These are phyloP conservation scores for Notothenia coriiceps DNA, from an alignment of 2,113 vertebrate species.

Conservation along the genomic window DNA sequence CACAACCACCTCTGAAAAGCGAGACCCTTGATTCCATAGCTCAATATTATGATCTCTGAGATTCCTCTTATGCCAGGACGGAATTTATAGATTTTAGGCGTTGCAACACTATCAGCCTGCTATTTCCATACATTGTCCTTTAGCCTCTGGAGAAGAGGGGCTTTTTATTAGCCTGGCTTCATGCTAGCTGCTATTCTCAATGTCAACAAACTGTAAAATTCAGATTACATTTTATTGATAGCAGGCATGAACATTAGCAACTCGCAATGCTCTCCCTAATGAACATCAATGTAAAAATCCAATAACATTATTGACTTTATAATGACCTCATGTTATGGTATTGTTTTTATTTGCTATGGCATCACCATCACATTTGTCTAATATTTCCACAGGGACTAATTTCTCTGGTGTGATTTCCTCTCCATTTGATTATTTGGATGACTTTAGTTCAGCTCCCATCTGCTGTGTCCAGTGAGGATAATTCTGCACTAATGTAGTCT, in stretches of 20 bases:
- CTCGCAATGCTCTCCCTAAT: conserved; percentile 11
- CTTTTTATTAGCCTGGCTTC: conserved; percentile 36
- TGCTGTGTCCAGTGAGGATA: conserved; percentile 47
- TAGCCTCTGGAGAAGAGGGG: conserved; percentile 39
- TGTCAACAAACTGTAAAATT: conserved; percentile 32
- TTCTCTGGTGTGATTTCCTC: conserved; percentile 57
- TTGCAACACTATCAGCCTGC: conserved; percentile 57
- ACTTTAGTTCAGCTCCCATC: conserved; percentile 39
- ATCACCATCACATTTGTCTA: conserved; percentile 37
- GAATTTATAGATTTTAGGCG: conserved; percentile 67
- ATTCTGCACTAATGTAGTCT: conserved; percentile 46
- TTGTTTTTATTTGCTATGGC: conserved; percentile 53
- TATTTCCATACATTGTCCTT: conserved; percentile 69
- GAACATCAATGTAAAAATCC: conserved; percentile 33
- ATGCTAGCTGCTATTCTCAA: conserved; percentile 12
- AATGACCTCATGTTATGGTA: conserved; percentile 37
- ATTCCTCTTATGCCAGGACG: conserved; percentile 58
- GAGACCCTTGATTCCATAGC: conserved; percentile 69
- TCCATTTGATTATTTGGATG: conserved; percentile 45
- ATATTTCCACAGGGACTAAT: conserved; percentile 58
- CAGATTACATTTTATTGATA: conserved; percentile 30
- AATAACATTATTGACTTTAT: conserved; percentile 28
- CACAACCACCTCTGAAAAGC: no score
- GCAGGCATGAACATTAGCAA: conserved; percentile 9
- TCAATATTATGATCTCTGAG: conserved; percentile 75